Evolutionary conservation across 92 coral and sea anemone genomes (phyloP).

Genomic region (Phenganax stokvisi): DNA sequence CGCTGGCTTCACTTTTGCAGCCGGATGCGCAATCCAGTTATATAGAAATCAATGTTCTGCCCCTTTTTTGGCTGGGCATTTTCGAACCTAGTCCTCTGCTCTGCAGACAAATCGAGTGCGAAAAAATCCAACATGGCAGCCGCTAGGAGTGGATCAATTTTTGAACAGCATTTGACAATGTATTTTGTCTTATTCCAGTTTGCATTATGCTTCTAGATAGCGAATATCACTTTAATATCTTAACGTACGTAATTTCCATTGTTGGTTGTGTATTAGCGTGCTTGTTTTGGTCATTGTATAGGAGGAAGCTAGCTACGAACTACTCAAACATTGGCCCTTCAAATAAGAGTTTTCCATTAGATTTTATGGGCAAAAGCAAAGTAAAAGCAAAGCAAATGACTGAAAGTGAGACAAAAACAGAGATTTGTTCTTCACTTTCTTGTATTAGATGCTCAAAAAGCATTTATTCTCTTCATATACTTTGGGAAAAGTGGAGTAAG

Average conservation of each 20-base stretch:
- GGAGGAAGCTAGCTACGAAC: background rate
- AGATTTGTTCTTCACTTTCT: slow-evolving; percentile 16
- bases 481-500: slow-evolving; percentile 6
- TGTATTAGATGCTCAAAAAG: slow-evolving; percentile 33
- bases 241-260: background rate
- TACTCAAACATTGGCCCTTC: background rate
- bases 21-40: no score
- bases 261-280: background rate
- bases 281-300: background rate
- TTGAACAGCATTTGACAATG: no score
- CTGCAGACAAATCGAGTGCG: no score
- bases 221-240: background rate
- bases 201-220: background rate
- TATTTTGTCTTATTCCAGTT: background rate
- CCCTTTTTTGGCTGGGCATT: no score
- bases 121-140: no score
- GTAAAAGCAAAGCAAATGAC: background rate
- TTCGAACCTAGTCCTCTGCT: no score
- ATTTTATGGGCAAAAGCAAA: background rate
- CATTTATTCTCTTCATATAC: slow-evolving; percentile 15
- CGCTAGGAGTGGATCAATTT: no score
- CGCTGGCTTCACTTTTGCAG: no score
- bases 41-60: no score
- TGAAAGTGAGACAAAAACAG: background rate
- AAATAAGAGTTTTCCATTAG: background rate